Evolutionary conservation across 2,888 invertebrate genomes (phyloP).

Genomic region (Bhutanitis thaidina): DNA sequence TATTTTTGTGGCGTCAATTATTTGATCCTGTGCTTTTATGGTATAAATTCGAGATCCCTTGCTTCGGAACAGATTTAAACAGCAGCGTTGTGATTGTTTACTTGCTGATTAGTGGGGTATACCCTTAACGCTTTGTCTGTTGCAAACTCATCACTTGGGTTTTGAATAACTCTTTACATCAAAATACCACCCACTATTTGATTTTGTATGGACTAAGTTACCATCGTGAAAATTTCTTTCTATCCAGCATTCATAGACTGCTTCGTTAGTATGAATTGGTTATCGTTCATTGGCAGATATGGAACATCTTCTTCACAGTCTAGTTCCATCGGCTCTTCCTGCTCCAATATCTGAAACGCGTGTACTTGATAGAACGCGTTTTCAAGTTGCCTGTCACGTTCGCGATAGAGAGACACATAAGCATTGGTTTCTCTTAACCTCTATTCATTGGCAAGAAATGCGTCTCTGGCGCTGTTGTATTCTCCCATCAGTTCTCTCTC

Average conservation of each 20-base stretch:
- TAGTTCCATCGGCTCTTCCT: conserved; percentile 22
- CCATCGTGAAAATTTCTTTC: conserved; percentile 1
- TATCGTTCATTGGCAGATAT: conserved; percentile 6
- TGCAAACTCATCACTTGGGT: conserved; percentile 19
- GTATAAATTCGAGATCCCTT: background rate
- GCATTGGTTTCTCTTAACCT: background rate
- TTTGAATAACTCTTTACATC: conserved; percentile 12
- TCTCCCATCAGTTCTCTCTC: conserved; percentile 21
- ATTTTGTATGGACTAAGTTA: conserved; percentile 24
- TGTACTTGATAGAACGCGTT: no score
- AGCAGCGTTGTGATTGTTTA: conserved; percentile 9
- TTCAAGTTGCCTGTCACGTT: no score
- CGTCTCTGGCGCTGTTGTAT: conserved; percentile 5
- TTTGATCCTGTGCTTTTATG: conserved; percentile 1
- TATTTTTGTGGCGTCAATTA: conserved; percentile 1
- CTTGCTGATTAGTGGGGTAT: conserved; percentile 16
- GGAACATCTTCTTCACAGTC: conserved; percentile 21
- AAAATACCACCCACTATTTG: conserved; percentile 22
- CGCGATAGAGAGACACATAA: no score
- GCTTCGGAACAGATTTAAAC: background rate
- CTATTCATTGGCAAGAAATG: background rate
- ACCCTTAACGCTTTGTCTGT: conserved; percentile 13
- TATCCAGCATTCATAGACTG: conserved; percentile 6
- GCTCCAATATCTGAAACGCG: conserved; percentile 14
- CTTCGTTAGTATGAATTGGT: conserved; percentile 20